Evolutionary conservation across 1,140 invertebrate species (phyloP), one percentile per base, ranked within the genome.

Genomic region (Plectus sambesii): DNA sequence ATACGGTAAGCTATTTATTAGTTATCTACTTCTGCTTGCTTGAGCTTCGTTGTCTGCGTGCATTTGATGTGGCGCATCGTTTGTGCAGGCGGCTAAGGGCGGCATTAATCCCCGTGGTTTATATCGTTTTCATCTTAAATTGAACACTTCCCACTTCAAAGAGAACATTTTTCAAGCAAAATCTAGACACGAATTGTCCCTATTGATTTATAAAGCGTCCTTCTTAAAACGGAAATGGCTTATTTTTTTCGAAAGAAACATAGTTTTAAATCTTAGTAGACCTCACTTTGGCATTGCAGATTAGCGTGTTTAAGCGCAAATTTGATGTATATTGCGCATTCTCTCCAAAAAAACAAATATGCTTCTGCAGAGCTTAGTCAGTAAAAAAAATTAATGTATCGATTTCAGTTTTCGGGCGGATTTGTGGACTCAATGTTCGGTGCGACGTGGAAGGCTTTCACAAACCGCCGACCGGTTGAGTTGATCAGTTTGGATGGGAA

Each of bases 361-460:
- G n/a, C n/a, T n/a, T n/a, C n/a, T n/a, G n/a, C n/a, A n/a, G n/a
- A n/a, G n/a, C n/a, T n/a, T n/a, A n/a, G n/a, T n/a, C n/a, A n/a
- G n/a, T n/a, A n/a, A n/a, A n/a, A n/a, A n/a, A n/a, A n/a, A n/a
- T n/a, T n/a, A n/a, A n/a, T n/a, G n/a, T n/a, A n/a, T n/a, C n/a
- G n/a, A n/a, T 54, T 63, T 8, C 56, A 75, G 73, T 70, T 65
- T 68, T 80, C 79, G 1, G 52, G 60, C 33, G 46, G 51, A 8
- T 75, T 69, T 54, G 57, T 56, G 17, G 73, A 74, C 59, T 54
- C 68, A 3, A 43, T 42, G 17, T 97, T 96, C 69, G 78, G 79
- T 61, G 78, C 81, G 41, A 81, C 83, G 0, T 96, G 87, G 72
- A 77, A 84, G 68, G 87, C 82, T 20, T 97, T 97, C 71, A 88